These are phyloP conservation scores for Fratercula arctica DNA, from an alignment of 2,797 vertebrate species.

Conservation along the genomic window DNA sequence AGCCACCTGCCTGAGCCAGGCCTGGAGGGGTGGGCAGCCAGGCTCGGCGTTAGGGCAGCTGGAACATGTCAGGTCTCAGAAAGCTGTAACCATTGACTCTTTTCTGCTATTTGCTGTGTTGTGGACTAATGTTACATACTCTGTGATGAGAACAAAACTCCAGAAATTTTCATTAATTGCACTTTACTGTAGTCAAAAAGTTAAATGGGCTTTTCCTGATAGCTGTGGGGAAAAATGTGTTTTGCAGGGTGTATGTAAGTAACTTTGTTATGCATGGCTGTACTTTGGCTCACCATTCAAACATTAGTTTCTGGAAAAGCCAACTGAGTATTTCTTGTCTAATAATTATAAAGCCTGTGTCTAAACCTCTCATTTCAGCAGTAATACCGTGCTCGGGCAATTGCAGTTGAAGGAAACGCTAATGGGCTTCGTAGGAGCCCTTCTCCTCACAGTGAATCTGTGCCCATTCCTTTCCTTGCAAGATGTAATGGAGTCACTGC, in stretches of 20 bases:
- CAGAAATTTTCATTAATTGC: not conserved
- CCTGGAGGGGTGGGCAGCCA: not conserved
- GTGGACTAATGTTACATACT: not conserved
- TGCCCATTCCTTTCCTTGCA: not conserved
- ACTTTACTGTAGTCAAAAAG: not conserved
- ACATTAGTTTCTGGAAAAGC: conserved; percentile 20
- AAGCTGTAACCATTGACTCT: not conserved
- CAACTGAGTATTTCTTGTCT: not conserved
- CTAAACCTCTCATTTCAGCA: not conserved
- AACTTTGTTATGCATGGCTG: not conserved
- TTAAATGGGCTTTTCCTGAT: not conserved
- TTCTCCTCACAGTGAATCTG: not conserved
- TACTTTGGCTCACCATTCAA: not conserved
- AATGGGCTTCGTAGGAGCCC: not conserved
- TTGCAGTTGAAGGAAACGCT: not conserved
- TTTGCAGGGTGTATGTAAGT: not conserved
- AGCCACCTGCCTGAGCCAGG: not conserved
- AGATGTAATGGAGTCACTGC: rapidly evolving
- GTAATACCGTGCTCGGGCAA: rapidly evolving
- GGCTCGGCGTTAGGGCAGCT: rapidly evolving
- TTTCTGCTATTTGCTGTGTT: not conserved
- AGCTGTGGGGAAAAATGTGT: not conserved
- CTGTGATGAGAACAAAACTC: not conserved
- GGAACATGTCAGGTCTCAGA: not conserved
- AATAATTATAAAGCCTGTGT: not conserved